A percentile compares a stretch with the other conserved stretches of the same genome.
These are phyloP conservation scores for Apteryx owenii DNA, from an alignment of 2,113 vertebrate species.

Conservation along the genomic window DNA sequence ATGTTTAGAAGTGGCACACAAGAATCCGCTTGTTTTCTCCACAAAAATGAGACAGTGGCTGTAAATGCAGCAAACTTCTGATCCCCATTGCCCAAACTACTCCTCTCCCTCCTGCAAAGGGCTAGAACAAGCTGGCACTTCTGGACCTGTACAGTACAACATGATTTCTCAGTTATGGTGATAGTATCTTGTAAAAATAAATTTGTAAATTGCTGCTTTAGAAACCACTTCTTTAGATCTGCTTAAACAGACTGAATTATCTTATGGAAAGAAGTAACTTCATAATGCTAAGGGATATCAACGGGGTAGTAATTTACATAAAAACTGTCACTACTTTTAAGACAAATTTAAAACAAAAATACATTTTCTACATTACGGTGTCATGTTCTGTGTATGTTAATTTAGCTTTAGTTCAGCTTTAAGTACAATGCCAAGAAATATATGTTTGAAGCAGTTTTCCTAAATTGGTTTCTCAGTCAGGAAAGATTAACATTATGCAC, in stretches of 20 bases:
- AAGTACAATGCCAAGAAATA: neutral
- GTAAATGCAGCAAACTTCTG: neutral
- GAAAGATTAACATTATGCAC: neutral
- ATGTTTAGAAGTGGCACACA: neutral
- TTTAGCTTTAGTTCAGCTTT: neutral
- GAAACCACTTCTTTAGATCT: neutral
- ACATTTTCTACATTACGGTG: neutral
- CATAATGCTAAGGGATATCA: neutral
- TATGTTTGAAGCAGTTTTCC: neutral
- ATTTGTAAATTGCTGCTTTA: neutral
- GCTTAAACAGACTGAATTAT: neutral
- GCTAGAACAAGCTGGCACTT: neutral
- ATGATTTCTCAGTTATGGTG: neutral
- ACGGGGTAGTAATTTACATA: neutral
- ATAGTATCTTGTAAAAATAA: neutral
- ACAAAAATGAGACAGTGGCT: fast-evolving
- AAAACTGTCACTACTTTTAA: neutral
- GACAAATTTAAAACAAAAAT: neutral
- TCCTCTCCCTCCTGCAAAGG: neutral
- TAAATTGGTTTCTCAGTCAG: neutral
- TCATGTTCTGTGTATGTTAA: neutral
- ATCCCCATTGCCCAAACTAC: neutral
- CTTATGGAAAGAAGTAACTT: neutral
- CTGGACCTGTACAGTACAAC: neutral
- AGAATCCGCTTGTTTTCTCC: neutral